Percentiles rank a stretch among this genome's conserved stretches.
Conservation (phyloP, 2,888 invertebrate species). For the Caenorhabditis doughertyi region DNA sequence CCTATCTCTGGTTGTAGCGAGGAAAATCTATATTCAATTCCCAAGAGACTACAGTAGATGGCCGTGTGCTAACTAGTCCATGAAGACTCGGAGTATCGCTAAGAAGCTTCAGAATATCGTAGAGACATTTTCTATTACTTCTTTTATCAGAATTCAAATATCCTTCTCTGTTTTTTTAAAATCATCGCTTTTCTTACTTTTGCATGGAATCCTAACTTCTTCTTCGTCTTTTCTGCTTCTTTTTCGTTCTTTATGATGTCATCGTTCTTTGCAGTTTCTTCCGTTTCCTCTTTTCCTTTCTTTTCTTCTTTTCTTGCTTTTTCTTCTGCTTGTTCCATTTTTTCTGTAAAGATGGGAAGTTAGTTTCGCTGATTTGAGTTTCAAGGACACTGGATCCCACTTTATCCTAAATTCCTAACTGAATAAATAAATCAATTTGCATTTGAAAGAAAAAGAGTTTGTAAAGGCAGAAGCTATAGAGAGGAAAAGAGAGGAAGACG, state of each 20-base stretch:
- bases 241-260: slow-evolving; percentile 19
- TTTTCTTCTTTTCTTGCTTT: slow-evolving; percentile 37
- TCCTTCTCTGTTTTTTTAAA: not conserved
- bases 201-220: slow-evolving; percentile 62
- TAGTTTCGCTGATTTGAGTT: no score
- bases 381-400: no score
- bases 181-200: slow-evolving; percentile 28
- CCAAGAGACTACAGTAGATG: slow-evolving; percentile 1
- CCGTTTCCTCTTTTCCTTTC: slow-evolving; percentile 17
- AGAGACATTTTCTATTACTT: not conserved
- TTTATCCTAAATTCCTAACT: not conserved
- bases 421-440: not conserved
- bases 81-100: no score
- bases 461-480: slow-evolving; percentile 18
- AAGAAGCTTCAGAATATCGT: no score
- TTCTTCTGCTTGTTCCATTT: slow-evolving; percentile 62
- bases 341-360: slow-evolving; percentile 46
- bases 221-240: slow-evolving; percentile 36
- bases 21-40: slow-evolving; percentile 21
- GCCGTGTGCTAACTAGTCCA: not conserved
- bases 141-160: not conserved
- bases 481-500: slow-evolving; percentile 34
- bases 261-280: slow-evolving; percentile 32
- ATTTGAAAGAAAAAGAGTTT: slow-evolving; percentile 1
- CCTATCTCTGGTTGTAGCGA: no score